Evolutionary conservation across 2,888 invertebrate species (phyloP).

Genomic region (Alsophila aescularia): DNA sequence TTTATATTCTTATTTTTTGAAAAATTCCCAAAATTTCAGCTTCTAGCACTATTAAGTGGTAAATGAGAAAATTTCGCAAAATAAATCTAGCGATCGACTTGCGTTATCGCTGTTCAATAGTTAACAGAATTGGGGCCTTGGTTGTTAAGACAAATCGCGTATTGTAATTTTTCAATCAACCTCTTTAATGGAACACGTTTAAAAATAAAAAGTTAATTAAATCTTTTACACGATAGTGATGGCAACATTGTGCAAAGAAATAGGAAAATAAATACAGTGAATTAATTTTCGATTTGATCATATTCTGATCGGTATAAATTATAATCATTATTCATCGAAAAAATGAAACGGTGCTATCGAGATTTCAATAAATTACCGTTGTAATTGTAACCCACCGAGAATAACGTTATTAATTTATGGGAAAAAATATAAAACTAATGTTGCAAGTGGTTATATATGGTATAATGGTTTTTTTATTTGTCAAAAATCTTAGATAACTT

Average conservation of each 20-base stretch:
- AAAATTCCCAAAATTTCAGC: no score
- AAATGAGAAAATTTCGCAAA: no score
- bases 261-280: constrained; percentile 20
- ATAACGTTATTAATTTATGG: neutral
- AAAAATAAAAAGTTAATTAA: constrained; percentile 10
- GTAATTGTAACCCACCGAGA: constrained; percentile 13
- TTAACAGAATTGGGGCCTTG: no score
- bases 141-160: constrained; percentile 17
- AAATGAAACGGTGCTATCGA: constrained; percentile 20
- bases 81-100: no score
- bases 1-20: no score
- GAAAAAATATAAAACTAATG: neutral
- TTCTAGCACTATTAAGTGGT: no score
- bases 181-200: constrained; percentile 14
- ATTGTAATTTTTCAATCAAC: constrained; percentile 25
- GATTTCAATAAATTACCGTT: constrained; percentile 21
- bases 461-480: neutral
- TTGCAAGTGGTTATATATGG: neutral
- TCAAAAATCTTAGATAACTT: no score
- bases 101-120: no score
- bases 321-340: constrained; percentile 35
- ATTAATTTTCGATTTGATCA: constrained; percentile 23
- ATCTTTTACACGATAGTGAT: constrained; percentile 18
- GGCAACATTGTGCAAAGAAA: constrained; percentile 22
- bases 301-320: constrained; percentile 35